Percentiles rank a stretch among this genome's conserved stretches.
phyloP scores from a whole-genome alignment of 2,888 invertebrate species.

The Encarsia formosa region DNA sequence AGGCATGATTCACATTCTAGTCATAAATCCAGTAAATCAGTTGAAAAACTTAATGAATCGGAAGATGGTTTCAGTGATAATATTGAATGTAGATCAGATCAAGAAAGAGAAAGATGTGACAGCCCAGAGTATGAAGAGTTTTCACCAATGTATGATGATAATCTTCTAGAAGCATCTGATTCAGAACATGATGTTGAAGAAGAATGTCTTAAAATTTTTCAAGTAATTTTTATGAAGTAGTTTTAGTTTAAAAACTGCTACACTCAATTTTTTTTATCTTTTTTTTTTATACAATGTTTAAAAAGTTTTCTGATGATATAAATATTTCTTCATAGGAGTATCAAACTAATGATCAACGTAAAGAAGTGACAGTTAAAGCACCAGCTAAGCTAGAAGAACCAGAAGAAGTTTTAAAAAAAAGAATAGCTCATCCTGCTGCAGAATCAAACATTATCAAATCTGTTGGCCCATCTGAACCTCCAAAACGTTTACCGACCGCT shows the following conservation, averaged over 20 bases:
- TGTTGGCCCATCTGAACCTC: constrained; percentile 35
- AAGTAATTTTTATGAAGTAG: too few species aligned
- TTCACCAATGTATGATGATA: constrained; percentile 36
- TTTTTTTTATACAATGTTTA: too few species aligned
- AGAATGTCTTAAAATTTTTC: constrained; percentile 83
- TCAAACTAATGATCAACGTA: constrained; percentile 43
- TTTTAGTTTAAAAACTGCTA: too few species aligned
- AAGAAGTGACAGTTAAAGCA: constrained; percentile 33
- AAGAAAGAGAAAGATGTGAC: constrained; percentile 32
- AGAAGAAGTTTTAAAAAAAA: constrained; percentile 56
- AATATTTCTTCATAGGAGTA: constrained; percentile 39
- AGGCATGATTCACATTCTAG: constrained; percentile 35
- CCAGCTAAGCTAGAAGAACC: constrained; percentile 34
- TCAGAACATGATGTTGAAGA: constrained; percentile 69
- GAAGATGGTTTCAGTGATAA: constrained; percentile 23
- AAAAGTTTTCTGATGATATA: too few species aligned
- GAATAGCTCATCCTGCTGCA: constrained; percentile 65
- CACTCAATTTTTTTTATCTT: too few species aligned
- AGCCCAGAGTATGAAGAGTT: constrained; percentile 32
- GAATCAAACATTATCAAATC: constrained; percentile 34
- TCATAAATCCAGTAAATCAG: constrained; percentile 37
- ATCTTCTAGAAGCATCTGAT: constrained; percentile 53
- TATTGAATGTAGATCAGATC: constrained; percentile 30
- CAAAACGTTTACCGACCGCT: constrained; percentile 38
- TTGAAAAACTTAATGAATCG: constrained; percentile 16